Evolutionary conservation across 1,140 invertebrate genomes (phyloP).

Genomic region (Nasonia longicornis): DNA sequence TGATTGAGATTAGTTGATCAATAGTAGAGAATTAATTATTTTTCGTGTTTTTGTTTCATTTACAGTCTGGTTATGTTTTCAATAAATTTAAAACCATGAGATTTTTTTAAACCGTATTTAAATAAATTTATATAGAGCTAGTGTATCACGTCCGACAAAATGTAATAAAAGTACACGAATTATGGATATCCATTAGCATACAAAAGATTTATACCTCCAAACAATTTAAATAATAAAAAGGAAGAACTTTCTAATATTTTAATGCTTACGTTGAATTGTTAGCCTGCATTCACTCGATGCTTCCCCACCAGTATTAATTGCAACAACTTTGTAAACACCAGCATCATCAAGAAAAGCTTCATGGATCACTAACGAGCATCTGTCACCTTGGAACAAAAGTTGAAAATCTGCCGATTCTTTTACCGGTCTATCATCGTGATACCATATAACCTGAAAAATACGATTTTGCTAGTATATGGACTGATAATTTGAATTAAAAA

Average conservation of each 20-base stretch:
- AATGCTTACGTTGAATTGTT: conserved; percentile 68
- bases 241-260: no score
- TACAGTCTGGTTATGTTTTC: no score
- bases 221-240: no score
- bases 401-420: conserved; percentile 88
- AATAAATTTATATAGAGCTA: no score
- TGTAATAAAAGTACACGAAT: no score
- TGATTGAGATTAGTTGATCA: background rate
- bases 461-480: no score
- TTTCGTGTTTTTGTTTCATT: background rate
- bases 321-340: conserved; percentile 84
- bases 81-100: no score
- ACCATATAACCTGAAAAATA: conserved; percentile 80
- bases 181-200: no score
- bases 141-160: no score
- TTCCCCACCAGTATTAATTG: conserved; percentile 84
- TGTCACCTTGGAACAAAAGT: conserved; percentile 83
- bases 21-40: background rate
- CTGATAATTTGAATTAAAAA: background rate
- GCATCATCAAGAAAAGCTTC: conserved; percentile 81
- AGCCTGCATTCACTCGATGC: conserved; percentile 80
- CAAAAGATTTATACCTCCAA: no score
- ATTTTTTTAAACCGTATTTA: no score
- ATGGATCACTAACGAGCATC: conserved; percentile 82
- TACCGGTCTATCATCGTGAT: conserved; percentile 85